Conservation (phyloP, 37 sponge, comb jelly and placozoan genomes). For the Oscarella lobularis region DNA sequence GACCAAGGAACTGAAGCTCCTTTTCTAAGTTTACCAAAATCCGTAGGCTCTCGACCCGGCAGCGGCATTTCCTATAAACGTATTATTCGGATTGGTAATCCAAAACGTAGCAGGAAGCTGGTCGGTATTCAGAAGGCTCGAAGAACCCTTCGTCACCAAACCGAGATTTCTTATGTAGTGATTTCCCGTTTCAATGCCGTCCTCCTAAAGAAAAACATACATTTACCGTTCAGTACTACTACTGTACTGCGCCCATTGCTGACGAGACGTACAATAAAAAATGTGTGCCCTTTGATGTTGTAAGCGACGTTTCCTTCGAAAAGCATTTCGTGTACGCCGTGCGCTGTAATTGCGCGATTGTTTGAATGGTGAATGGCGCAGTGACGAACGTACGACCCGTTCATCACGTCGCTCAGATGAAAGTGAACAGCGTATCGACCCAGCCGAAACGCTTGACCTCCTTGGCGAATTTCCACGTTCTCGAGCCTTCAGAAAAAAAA, state of each 20-base stretch:
- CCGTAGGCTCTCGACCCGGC: constrained; percentile 75
- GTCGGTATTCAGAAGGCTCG: constrained; percentile 73
- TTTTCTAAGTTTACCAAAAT: constrained; percentile 38
- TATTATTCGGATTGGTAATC: constrained; percentile 79
- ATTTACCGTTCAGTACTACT: not conserved
- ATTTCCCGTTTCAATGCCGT: constrained; percentile 78
- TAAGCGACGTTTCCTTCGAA: constrained; percentile 77
- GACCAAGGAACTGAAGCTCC: not conserved
- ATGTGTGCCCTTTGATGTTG: constrained; percentile 85
- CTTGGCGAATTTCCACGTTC: constrained; percentile 48
- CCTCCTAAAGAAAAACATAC: constrained; percentile 38
- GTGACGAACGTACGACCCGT: constrained; percentile 51
- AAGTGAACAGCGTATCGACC: constrained; percentile 85
- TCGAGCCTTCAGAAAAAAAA: constrained; percentile 31
- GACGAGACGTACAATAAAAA: constrained; percentile 54
- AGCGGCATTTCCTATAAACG: constrained; percentile 70
- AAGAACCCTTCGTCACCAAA: constrained; percentile 61
- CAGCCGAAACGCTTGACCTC: constrained; percentile 81
- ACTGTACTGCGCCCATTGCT: not conserved
- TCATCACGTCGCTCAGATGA: constrained; percentile 76
- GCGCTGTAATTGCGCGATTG: constrained; percentile 86
- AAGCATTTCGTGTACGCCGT: constrained; percentile 67
- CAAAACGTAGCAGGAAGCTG: constrained; percentile 81
- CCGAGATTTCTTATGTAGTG: constrained; percentile 58
- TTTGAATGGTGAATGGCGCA: constrained; percentile 77